phyloP scores from a whole-genome alignment of 2,888 invertebrate genomes.

The Caradrina kadenii region DNA sequence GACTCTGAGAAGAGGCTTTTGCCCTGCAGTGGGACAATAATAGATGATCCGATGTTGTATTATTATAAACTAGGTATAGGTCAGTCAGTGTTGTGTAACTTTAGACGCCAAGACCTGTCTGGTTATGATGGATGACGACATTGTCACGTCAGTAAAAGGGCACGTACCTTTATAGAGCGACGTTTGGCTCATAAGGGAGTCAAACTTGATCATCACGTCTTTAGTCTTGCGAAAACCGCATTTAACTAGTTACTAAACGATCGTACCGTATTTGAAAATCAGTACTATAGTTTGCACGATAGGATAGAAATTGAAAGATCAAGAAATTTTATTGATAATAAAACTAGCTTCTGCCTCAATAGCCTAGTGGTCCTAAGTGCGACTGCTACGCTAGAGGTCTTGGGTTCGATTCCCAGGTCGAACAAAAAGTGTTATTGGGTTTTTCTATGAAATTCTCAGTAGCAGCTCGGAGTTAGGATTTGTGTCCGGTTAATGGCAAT shows the following conservation, averaged over 20 bases:
- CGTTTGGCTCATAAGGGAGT: constrained; percentile 38
- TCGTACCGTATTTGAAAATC: not conserved
- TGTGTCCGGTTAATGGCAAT: no score
- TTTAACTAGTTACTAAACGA: constrained; percentile 2
- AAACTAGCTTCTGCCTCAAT: not conserved
- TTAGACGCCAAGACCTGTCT: constrained; percentile 42
- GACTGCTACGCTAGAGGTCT: no score
- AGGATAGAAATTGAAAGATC: not conserved
- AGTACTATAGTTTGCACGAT: not conserved
- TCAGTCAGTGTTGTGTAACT: constrained; percentile 33
- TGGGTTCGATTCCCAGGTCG: no score
- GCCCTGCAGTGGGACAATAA: no score
- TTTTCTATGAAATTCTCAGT: no score
- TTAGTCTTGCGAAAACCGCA: constrained; percentile 10
- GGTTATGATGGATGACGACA: constrained; percentile 29
- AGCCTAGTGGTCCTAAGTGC: no score
- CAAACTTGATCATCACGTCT: constrained; percentile 36
- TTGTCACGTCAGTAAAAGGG: constrained; percentile 43
- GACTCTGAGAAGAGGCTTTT: no score
- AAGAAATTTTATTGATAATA: not conserved
- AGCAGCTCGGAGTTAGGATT: no score
- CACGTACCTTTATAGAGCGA: constrained; percentile 21
- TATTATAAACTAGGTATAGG: constrained; percentile 11
- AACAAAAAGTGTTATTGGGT: no score
- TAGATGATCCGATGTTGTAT: no score